Evolutionary conservation across 1,140 invertebrate genomes (phyloP).

Genomic region (Metopolophium dirhodum): DNA sequence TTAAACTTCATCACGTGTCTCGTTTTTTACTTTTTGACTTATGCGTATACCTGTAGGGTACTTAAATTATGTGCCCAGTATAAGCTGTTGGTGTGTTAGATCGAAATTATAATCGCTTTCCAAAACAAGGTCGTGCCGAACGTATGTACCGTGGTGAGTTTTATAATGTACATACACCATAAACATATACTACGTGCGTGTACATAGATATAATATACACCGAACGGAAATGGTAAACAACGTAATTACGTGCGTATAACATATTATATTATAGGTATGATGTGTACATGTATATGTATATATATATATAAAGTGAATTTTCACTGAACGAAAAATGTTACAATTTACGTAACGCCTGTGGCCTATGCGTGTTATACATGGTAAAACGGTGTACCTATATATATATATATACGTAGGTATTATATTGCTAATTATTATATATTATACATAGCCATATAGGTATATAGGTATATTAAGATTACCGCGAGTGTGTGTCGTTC

Average conservation of each 20-base stretch:
- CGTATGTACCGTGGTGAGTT: neutral
- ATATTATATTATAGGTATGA: neutral
- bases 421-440: too few relatives aligned
- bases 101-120: slow-evolving; percentile 6
- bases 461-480: neutral
- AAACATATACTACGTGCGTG: neutral
- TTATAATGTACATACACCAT: neutral
- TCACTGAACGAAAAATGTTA: neutral
- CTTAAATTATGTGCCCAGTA: neutral
- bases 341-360: neutral
- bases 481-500: neutral
- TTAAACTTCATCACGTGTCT: neutral
- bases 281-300: too few relatives aligned
- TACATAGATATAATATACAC: neutral
- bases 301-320: neutral
- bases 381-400: neutral
- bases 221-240: neutral
- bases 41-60: neutral
- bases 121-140: neutral
- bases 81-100: neutral
- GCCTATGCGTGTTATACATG: neutral
- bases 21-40: neutral
- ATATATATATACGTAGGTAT: neutral
- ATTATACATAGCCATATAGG: too few relatives aligned
- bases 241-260: neutral